Evolutionary conservation across 2,888 invertebrate genomes (phyloP).

Genomic region (Drosophila recens): DNA sequence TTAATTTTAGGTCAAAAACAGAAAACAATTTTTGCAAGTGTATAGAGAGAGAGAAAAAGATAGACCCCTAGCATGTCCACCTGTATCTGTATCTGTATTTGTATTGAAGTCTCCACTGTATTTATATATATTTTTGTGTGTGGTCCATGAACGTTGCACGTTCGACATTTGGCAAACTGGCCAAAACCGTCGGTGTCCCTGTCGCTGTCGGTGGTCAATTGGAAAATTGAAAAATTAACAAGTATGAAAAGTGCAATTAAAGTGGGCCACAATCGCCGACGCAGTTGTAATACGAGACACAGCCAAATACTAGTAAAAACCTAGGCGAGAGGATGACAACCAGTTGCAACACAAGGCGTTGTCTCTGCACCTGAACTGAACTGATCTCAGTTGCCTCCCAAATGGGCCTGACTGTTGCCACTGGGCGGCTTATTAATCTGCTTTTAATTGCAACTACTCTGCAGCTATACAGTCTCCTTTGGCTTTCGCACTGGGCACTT

Average conservation of each 20-base stretch:
- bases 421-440: constrained; percentile 83
- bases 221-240: constrained; percentile 84
- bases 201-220: constrained; percentile 64
- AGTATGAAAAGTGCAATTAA: constrained; percentile 84
- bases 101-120: constrained; percentile 5
- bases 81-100: constrained; percentile 77
- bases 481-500: constrained; percentile 50
- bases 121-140: constrained; percentile 56
- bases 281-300: constrained; percentile 57
- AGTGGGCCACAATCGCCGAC: constrained; percentile 62
- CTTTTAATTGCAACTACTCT: constrained; percentile 81
- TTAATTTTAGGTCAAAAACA: no score
- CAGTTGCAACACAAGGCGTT: constrained; percentile 39
- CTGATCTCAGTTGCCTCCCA: constrained; percentile 23
- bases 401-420: constrained; percentile 25
- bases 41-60: not conserved
- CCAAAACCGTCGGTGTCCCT: constrained; percentile 31
- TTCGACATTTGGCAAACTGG: constrained; percentile 74
- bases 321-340: constrained; percentile 63
- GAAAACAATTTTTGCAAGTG: not conserved
- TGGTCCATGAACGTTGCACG: constrained; percentile 61
- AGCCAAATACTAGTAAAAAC: constrained; percentile 4
- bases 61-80: constrained; percentile 68
- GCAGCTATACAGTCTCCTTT: constrained; percentile 26
- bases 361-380: constrained; percentile 42